Evolutionary conservation across 2,888 invertebrate genomes (phyloP).

Genomic region (Horisme vitalbata): DNA sequence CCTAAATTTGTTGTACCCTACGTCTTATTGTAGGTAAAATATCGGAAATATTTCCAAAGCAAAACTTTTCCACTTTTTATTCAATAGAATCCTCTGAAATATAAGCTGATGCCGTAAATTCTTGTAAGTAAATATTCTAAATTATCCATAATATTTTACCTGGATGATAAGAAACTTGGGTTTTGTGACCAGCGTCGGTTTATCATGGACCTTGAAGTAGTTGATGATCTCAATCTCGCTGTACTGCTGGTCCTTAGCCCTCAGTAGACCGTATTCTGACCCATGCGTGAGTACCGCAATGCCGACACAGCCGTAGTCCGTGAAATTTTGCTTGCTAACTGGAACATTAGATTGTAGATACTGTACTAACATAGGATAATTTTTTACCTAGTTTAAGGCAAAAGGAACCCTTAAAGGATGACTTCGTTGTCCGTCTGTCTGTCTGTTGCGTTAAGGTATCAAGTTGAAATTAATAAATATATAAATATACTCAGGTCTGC

Average conservation of each 20-base stretch:
- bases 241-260: slow-evolving; percentile 58
- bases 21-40: too few relatives aligned
- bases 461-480: too few relatives aligned
- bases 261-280: slow-evolving; percentile 50
- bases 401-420: neutral
- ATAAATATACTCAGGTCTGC: too few relatives aligned
- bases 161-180: slow-evolving; percentile 66
- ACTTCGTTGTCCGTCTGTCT: too few relatives aligned
- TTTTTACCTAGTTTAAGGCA: neutral
- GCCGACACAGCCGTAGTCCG: slow-evolving; percentile 63
- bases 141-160: slow-evolving; percentile 40
- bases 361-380: neutral
- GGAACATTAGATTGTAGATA: slow-evolving; percentile 20
- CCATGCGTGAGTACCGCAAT: slow-evolving; percentile 67
- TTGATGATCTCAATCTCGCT: slow-evolving; percentile 62
- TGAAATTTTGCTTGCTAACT: slow-evolving; percentile 51
- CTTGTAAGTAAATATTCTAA: too few relatives aligned
- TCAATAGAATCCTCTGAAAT: too few relatives aligned
- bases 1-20: too few relatives aligned
- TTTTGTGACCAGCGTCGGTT: slow-evolving; percentile 59
- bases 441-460: too few relatives aligned
- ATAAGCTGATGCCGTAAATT: too few relatives aligned
- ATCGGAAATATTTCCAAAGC: too few relatives aligned
- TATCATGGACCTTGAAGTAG: slow-evolving; percentile 55
- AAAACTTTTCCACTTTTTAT: too few relatives aligned